A percentile compares a stretch with the other conserved stretches of the same genome.
Conservation (phyloP, 2,113 vertebrate species). For the Upupa epops region DNA sequence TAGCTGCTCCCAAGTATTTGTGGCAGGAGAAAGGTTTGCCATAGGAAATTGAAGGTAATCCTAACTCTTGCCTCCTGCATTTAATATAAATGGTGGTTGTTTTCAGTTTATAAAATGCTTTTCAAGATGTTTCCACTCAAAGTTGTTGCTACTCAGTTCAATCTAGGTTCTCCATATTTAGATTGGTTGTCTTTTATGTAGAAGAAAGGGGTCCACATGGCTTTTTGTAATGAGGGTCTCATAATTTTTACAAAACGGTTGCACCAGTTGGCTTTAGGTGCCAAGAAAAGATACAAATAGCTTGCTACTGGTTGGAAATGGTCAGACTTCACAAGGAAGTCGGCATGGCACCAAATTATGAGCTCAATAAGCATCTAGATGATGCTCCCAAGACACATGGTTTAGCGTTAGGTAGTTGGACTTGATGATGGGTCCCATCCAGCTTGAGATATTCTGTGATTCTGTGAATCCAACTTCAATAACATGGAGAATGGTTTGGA, state of each 20-base stretch:
- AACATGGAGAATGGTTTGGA: accelerated
- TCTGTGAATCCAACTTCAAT: not conserved
- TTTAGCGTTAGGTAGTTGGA: not conserved
- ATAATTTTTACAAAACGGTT: not conserved
- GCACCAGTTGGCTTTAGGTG: not conserved
- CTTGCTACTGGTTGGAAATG: not conserved
- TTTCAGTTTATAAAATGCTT: not conserved
- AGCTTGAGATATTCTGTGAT: not conserved
- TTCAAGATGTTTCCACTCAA: not conserved
- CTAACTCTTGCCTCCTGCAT: not conserved
- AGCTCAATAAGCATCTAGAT: not conserved
- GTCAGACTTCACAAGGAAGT: not conserved
- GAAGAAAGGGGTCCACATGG: not conserved
- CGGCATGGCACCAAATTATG: not conserved
- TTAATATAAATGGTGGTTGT: not conserved
- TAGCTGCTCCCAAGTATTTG: not conserved
- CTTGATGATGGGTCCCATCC: not conserved
- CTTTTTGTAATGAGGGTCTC: not conserved
- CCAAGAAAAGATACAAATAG: not conserved
- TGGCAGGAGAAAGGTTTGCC: not conserved
- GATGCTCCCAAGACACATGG: not conserved
- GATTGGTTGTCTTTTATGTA: not conserved
- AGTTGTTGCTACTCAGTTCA: not conserved
- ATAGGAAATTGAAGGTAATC: not conserved
- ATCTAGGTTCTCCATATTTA: not conserved